Base-by-base conservation (phyloP, 2,888 invertebrate species). In the Cephus sareptanus region DNA sequence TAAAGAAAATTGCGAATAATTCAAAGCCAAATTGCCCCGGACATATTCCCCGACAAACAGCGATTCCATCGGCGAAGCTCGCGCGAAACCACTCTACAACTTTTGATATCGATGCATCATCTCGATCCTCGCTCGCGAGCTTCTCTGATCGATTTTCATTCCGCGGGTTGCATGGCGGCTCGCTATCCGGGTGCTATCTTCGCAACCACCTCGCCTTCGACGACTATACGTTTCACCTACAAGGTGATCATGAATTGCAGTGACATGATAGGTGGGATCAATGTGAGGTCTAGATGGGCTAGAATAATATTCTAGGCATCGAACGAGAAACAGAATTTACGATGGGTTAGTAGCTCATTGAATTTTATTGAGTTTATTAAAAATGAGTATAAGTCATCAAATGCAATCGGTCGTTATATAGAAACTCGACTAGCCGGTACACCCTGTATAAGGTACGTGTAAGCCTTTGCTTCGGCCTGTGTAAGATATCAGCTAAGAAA, bases 91-190 rank as follows among this genome's bases (percentile, higher is more conserved):
- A 89, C 90, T 90, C 90, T 86, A 85, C 89, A 88, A 89, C 88
- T 90, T 88, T 89, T 89, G 88, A 90, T 91, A 91, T 91, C 91
- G 90, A 91, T 90, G 91, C 90, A 91, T 91, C 91, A 91, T 91
- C 91, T 90, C 89, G 87, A 89, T 89, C 86, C 89, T 87, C 86
- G 87, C 86, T 85, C 35, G 86, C 86, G 86, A 85, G 82, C 35
- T 85, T 86, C 87, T 85, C 86, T 89, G 90, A 90, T 91, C 91
- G 91, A 91, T 91, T 90, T 91, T 90, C 90, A 90, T 90, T 91
- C 89, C 90, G 86, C 87, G 87, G 86, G 84, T 90, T 89, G 87
- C 86, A 89, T 85, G 86, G 87, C 85, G 85, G 86, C 85, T 84
- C 84, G 85, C 88, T 88, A 90, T 89, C 88, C 87, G 85, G 83